Percentiles rank a stretch among this genome's conserved stretches.
Conservation (phyloP, 2,797 vertebrate species). For the Poeciliopsis turneri region DNA sequence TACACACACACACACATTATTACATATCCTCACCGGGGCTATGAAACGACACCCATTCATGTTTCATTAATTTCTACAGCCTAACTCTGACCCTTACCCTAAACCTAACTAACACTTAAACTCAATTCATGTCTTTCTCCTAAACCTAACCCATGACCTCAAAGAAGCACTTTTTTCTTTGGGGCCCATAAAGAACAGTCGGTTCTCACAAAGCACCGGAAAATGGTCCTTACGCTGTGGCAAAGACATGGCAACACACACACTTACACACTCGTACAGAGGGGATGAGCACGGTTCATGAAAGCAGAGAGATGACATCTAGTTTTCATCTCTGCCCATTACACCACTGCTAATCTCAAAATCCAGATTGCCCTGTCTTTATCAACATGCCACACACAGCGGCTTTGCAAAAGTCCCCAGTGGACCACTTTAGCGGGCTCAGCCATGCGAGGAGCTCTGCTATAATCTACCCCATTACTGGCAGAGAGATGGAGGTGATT, state of each 20-base stretch:
- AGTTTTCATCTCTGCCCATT: conserved; percentile 68
- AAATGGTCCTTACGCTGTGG: not conserved
- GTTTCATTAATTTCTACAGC: no score
- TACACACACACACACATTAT: not conserved
- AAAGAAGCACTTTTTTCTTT: no score
- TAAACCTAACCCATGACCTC: no score
- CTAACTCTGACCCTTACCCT: no score
- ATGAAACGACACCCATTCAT: no score
- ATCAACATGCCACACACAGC: conserved; percentile 48
- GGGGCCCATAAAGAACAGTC: no score
- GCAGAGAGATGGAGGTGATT: conserved; percentile 68
- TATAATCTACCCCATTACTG: conserved; percentile 62
- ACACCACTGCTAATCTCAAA: conserved; percentile 63
- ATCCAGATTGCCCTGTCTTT: conserved; percentile 52
- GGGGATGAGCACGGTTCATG: conserved; percentile 40
- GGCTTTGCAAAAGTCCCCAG: conserved; percentile 53
- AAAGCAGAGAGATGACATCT: conserved; percentile 63
- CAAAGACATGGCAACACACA: conserved; percentile 28
- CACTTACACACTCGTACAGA: conserved; percentile 14
- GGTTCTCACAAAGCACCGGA: no score
- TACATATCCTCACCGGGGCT: no score
- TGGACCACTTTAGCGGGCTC: conserved; percentile 51
- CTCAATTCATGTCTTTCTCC: no score
- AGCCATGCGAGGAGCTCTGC: conserved; percentile 65
- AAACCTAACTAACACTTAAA: no score